phyloP scores from a whole-genome alignment of 2,888 invertebrate genomes.

The Amblyjoppa fuscipennis region DNA sequence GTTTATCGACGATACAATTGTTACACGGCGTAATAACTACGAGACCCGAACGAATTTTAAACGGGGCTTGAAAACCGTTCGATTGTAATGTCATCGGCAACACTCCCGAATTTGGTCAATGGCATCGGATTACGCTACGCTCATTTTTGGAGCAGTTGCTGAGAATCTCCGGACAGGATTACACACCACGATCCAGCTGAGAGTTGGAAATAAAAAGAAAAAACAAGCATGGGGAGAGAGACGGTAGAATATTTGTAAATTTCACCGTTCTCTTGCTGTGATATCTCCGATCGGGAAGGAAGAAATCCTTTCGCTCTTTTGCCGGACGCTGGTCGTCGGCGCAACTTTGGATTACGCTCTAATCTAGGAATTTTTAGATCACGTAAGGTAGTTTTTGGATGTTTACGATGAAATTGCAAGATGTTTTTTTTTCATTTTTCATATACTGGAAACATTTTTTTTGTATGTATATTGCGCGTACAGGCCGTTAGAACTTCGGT shows the following conservation, averaged over 20 bases:
- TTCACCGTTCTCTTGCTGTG: background rate
- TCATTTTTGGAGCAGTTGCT: conserved; percentile 45
- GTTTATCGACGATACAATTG: background rate
- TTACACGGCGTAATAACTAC: conserved; percentile 12
- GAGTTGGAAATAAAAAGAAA: conserved; percentile 10
- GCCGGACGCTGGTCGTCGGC: background rate
- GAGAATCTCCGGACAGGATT: conserved; percentile 29
- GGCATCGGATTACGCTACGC: conserved; percentile 67
- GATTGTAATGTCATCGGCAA: conserved; percentile 51
- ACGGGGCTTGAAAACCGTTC: conserved; percentile 27
- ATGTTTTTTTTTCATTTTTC: no score
- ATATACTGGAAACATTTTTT: no score
- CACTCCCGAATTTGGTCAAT: conserved; percentile 70
- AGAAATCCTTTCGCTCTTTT: background rate
- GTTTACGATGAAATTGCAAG: background rate
- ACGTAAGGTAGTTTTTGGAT: background rate
- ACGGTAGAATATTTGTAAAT: conserved; percentile 7
- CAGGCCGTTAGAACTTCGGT: no score
- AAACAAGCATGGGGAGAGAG: conserved; percentile 4
- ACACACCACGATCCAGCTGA: conserved; percentile 34
- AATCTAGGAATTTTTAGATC: background rate
- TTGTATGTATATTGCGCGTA: no score
- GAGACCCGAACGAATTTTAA: background rate
- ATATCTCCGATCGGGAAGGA: conserved; percentile 33
- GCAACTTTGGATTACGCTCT: background rate